phyloP scores from a whole-genome alignment of 2,888 invertebrate genomes.

The Brachynemurus nebulosus region DNA sequence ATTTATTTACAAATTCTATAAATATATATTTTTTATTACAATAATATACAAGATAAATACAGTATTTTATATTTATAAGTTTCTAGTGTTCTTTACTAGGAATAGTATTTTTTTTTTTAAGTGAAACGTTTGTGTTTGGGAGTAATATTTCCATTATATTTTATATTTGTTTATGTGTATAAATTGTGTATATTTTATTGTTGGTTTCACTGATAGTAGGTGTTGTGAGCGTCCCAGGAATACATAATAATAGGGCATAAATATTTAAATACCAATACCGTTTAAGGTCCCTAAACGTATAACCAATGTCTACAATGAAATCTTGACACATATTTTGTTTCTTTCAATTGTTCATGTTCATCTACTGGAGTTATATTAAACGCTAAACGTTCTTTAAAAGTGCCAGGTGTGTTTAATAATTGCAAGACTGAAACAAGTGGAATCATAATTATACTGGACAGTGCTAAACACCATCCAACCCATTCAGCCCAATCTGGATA shows the following conservation, averaged over 20 bases:
- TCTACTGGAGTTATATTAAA: slow-evolving; percentile 51
- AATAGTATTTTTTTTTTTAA: no score
- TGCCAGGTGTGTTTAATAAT: slow-evolving; percentile 49
- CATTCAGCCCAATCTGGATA: slow-evolving; percentile 60
- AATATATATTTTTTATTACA: no score
- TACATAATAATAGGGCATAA: background rate
- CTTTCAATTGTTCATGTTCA: slow-evolving; percentile 48
- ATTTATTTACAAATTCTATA: no score
- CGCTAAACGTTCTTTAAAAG: slow-evolving; percentile 48
- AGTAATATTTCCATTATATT: slow-evolving; percentile 20
- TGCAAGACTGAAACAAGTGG: slow-evolving; percentile 50
- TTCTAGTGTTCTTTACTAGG: no score
- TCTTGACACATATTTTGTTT: slow-evolving; percentile 43
- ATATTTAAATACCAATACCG: no score
- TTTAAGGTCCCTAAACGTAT: slow-evolving; percentile 37
- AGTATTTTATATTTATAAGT: no score
- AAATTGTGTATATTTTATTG: background rate
- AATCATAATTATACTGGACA: slow-evolving; percentile 60
- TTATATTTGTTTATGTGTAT: slow-evolving; percentile 15
- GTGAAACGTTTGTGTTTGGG: no score
- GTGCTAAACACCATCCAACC: slow-evolving; percentile 56
- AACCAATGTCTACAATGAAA: slow-evolving; percentile 54
- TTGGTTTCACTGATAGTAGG: background rate
- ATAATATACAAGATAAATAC: no score
- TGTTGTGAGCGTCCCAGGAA: background rate